phyloP scores from a whole-genome alignment of 1,140 invertebrate genomes.

The Eriocheir sinensis region DNA sequence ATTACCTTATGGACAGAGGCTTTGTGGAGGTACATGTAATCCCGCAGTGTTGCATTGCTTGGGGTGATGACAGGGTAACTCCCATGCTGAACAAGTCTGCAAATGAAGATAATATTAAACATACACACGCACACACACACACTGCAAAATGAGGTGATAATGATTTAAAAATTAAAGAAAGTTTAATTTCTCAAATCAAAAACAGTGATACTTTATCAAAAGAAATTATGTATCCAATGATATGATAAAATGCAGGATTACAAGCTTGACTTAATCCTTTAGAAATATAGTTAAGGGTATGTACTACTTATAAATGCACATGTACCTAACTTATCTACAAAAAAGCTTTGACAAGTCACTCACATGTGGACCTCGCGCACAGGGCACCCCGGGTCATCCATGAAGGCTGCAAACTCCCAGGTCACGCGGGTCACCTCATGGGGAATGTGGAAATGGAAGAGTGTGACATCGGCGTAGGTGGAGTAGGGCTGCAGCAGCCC shows the following conservation, averaged over 20 bases:
- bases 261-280: no score
- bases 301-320: neutral
- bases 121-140: neutral
- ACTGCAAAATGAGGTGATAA: neutral
- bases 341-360: no score
- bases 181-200: no score
- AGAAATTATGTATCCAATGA: no score
- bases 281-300: no score
- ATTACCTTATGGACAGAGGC: conserved; percentile 73
- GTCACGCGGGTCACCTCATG: conserved; percentile 83
- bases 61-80: conserved; percentile 90
- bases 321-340: no score
- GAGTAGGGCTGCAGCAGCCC: conserved; percentile 83
- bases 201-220: no score
- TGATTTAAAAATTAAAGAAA: no score
- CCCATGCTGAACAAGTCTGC: conserved; percentile 86
- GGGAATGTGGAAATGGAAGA: conserved; percentile 84
- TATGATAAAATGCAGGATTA: no score
- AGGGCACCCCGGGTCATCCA: conserved; percentile 82
- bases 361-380: conserved; percentile 83
- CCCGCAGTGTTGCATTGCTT: conserved; percentile 87
- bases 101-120: conserved; percentile 32
- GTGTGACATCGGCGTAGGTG: conserved; percentile 83
- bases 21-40: conserved; percentile 73
- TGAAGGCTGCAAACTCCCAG: conserved; percentile 85